Evolutionary conservation across 2,113 vertebrate genomes (phyloP), one percentile per base, ranked within the genome.

Genomic region (Xiphophorus hellerii): DNA sequence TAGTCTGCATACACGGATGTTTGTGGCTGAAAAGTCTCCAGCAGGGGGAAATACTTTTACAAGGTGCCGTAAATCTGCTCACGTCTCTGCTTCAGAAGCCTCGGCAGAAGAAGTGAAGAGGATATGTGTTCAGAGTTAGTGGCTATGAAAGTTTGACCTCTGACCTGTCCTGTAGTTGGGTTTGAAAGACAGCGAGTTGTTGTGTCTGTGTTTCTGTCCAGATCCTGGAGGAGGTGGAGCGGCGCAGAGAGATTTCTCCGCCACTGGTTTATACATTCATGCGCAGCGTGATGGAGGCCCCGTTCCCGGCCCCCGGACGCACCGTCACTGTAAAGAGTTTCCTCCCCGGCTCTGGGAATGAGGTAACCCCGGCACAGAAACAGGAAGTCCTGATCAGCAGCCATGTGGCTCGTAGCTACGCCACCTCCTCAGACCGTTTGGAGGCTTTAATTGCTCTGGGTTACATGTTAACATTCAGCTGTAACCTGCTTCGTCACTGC

Each of bases 201-300:
- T 83, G 31, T 72, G n/a, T 73, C 35, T 84, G 54, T 84, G 44
- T 77, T 33, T 84, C 60, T 74, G 27, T 63, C 37, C 85, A 99
- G 98, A 97, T 99, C 84, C 87, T 99, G 88, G 98, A 98, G 85
- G 98, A 99, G 92, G 97, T 98, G 78, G 97, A 99, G 92, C 96
- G 96, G 75, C 95, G 98, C 62, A 83, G 98, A 84, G 96, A 97
- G 87, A 96, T 97, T 85, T 97, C 96, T 68, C 95, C 97, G 1
- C 96, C 97, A 0, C 94, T 99, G 0, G 98, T 99, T 27, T 93
- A 97, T 79, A 96, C 97, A 0, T 99, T 99, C 83, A 99, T 99
- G 98, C 95, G 95, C 2, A 97, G 96, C 3, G 96, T 99, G 39
- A 98, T 99, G 96, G 98, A 99, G 89, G 97, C 98, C 0, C 97